Conservation (phyloP, 2,113 vertebrate genomes). For the Hydrochoerus hydrochaeris region DNA sequence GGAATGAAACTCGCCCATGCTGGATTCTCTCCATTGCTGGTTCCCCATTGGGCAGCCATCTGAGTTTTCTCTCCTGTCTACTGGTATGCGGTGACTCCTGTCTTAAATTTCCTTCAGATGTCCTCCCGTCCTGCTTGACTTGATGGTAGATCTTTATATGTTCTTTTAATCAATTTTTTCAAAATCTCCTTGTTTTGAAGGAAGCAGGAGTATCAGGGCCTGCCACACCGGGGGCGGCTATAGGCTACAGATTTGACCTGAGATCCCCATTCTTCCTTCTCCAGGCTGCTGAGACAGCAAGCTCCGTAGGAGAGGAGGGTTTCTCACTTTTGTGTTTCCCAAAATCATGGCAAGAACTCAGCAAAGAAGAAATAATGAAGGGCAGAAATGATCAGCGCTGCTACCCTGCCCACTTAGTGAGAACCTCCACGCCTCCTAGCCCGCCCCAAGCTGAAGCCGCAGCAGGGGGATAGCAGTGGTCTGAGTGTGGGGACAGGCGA, state of each 20-base stretch:
- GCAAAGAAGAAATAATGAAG: not conserved
- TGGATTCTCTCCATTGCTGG: not conserved
- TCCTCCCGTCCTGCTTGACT: not conserved
- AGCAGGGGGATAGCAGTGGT: not conserved
- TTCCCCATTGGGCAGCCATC: not conserved
- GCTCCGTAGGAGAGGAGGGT: not conserved
- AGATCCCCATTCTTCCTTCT: not conserved
- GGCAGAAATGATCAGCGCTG: not conserved
- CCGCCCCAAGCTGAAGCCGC: not conserved
- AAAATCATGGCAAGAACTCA: not conserved
- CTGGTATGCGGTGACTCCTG: not conserved
- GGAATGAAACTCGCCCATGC: not conserved
- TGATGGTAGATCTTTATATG: slow-evolving; percentile 13
- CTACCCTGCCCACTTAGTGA: not conserved
- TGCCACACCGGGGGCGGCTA: not conserved
- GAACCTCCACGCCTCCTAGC: not conserved
- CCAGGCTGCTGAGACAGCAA: not conserved
- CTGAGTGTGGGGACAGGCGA: not conserved
- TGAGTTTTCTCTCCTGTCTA: not conserved
- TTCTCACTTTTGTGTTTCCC: not conserved
- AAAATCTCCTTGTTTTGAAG: slow-evolving; percentile 3
- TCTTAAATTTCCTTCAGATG: not conserved
- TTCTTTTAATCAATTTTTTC: not conserved
- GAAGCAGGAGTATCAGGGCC: not conserved
- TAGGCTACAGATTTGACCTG: not conserved